A percentile compares a stretch with the other conserved stretches of the same genome.
These are phyloP conservation scores for Acromyrmex heyeri DNA, from an alignment of 1,140 invertebrate genomes.

Conservation along the genomic window DNA sequence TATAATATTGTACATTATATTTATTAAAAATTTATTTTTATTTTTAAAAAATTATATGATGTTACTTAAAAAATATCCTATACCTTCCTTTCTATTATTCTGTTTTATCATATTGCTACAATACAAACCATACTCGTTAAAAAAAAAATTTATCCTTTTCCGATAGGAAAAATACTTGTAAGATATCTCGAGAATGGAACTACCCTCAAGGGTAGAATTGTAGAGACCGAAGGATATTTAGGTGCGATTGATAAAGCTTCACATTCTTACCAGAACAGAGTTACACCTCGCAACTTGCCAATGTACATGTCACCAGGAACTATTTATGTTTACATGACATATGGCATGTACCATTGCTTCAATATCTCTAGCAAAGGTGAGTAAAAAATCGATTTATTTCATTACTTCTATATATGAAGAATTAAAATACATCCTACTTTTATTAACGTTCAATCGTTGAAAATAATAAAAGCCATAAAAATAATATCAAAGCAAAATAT, in stretches of 20 bases:
- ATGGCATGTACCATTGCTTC: slow-evolving; percentile 94
- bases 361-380: slow-evolving; percentile 93
- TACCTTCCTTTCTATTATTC: not conserved
- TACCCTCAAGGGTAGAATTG: slow-evolving; percentile 89
- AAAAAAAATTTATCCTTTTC: slow-evolving; percentile 23
- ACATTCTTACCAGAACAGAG: slow-evolving; percentile 89
- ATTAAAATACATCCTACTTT: not conserved
- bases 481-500: not conserved
- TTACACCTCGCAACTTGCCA: slow-evolving; percentile 90
- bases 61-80: not conserved
- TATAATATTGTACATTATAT: not conserved
- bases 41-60: not conserved
- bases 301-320: slow-evolving; percentile 95
- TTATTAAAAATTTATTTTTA: slow-evolving; percentile 12
- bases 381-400: not conserved
- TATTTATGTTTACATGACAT: slow-evolving; percentile 93
- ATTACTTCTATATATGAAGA: not conserved
- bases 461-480: slow-evolving; percentile 1
- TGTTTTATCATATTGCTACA: slow-evolving; percentile 2
- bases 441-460: not conserved
- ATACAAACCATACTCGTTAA: not conserved
- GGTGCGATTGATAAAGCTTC: slow-evolving; percentile 92
- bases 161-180: slow-evolving; percentile 88
- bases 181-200: slow-evolving; percentile 87
- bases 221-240: slow-evolving; percentile 93